phyloP scores from a whole-genome alignment of 2,113 vertebrate species.

The Scartelaos histophorus region DNA sequence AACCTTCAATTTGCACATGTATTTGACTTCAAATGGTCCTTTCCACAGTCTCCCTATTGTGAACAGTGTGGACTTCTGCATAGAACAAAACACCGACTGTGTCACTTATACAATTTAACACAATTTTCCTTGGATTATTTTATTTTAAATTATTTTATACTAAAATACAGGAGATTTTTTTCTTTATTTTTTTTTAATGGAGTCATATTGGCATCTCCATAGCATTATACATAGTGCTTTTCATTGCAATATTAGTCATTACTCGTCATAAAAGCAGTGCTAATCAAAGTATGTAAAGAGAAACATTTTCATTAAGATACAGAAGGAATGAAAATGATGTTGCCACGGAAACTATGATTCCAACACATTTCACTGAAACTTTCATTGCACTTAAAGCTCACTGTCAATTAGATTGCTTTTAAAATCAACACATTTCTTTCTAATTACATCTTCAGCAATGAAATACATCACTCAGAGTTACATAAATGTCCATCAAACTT shows the following conservation, averaged over 20 bases:
- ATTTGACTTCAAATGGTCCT: slow-evolving; percentile 32
- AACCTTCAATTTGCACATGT: slow-evolving; percentile 42
- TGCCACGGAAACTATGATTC: slow-evolving; percentile 44
- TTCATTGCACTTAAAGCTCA: slow-evolving; percentile 25
- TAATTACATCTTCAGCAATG: background rate
- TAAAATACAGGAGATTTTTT: too few species aligned
- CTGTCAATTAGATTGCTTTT: background rate
- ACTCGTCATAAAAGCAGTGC: background rate
- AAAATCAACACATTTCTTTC: background rate
- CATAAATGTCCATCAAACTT: background rate
- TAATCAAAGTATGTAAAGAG: background rate
- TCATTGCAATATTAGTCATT: background rate
- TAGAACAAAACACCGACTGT: too few species aligned
- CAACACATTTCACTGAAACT: slow-evolving; percentile 15
- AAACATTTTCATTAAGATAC: background rate
- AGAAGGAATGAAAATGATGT: slow-evolving; percentile 22
- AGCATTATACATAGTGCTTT: background rate
- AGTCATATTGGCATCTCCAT: too few species aligned
- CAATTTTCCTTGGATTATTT: too few species aligned
- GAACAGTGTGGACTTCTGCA: background rate
- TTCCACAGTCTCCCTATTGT: slow-evolving; percentile 11
- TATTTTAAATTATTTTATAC: too few species aligned
- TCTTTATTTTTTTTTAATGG: too few species aligned
- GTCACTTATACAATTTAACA: too few species aligned
- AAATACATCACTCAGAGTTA: background rate